A percentile compares a stretch with the other conserved stretches of the same genome.
These are phyloP conservation scores for Selenia dentaria DNA, from an alignment of 2,888 invertebrate species.

Conservation along the genomic window DNA sequence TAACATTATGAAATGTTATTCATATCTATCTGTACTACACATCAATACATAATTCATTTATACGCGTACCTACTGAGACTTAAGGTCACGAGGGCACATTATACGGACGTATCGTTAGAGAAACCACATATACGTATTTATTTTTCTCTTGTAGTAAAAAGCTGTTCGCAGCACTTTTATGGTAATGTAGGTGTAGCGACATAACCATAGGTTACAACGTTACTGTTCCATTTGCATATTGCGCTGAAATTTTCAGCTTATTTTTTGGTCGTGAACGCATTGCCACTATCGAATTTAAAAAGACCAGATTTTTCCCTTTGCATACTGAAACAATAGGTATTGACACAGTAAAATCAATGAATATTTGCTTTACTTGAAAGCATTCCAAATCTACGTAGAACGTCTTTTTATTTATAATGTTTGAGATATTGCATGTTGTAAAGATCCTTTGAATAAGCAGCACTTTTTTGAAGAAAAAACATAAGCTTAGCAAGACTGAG, in stretches of 20 bases:
- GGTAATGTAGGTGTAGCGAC: constrained; percentile 13
- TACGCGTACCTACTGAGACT: no score
- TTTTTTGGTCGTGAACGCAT: constrained; percentile 3
- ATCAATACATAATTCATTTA: constrained; percentile 30
- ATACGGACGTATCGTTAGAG: constrained; percentile 13
- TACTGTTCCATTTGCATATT: constrained; percentile 26
- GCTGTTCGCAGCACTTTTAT: constrained; percentile 23
- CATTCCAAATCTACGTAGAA: no score
- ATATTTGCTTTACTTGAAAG: no score
- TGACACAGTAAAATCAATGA: no score
- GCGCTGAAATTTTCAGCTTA: constrained; percentile 13
- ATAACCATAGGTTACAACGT: constrained; percentile 20
- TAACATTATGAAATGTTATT: constrained; percentile 40
- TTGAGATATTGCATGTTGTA: no score
- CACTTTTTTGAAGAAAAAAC: no score
- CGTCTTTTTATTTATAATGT: no score
- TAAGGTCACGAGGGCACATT: constrained; percentile 23
- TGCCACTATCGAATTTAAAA: constrained; percentile 20
- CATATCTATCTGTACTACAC: constrained; percentile 27
- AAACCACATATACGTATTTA: no score
- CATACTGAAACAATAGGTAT: no score
- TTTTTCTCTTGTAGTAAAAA: constrained; percentile 13
- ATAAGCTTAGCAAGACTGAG: no score
- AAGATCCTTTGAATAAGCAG: no score
- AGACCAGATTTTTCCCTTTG: not conserved